Evolutionary conservation across 1,140 invertebrate genomes (phyloP), one percentile per base, ranked within the genome.

Genomic region (Bombus sylvicola): DNA sequence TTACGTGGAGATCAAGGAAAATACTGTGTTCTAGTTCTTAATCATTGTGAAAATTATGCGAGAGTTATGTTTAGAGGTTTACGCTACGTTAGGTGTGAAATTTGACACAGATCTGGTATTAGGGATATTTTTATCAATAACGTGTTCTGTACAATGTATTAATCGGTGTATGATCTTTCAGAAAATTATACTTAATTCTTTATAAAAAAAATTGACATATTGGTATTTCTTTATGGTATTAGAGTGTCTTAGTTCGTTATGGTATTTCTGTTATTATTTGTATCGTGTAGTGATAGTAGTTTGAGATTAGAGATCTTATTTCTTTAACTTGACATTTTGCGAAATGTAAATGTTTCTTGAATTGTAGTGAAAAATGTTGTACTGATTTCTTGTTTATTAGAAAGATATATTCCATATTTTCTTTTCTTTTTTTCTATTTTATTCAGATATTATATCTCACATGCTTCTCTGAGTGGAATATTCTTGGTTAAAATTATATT

Each of bases 301-400:
- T 41, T 9, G 9, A 28, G 25, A 59, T 59, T 28, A 59, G 25
- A 12, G 2, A 59, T 59, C 3, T 59, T 3, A 47, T 53, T 22
- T 22, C 5, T 53, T 22, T 22, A 53, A 53, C 18, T 53, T 22
- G 47, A 22, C 47, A 53, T 6, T 53, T 53, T 22, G 15, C 47
- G 47, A 22, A 0, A 53, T 8, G 18, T 8, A 59, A 59, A 62
- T n/a, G 28, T 62, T 62, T 1, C 10, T 62, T n/a, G 28, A n/a
- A 62, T n/a, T 5, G 3, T n/a, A 3, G 4, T 62, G n/a, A n/a
- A 62, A 28, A 1, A 3, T 12, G 3, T 3, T 10, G 0, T 59
- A 59, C 3, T 1, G 22, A 28, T 28, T 28, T 10, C 9, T n/a
- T 62, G 59, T 13, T 62, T 28, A n/a, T n/a, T 28, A 13, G 10